Base-by-base conservation (phyloP, 2,888 invertebrate genomes). In the Ormyrus thymus region DNA sequence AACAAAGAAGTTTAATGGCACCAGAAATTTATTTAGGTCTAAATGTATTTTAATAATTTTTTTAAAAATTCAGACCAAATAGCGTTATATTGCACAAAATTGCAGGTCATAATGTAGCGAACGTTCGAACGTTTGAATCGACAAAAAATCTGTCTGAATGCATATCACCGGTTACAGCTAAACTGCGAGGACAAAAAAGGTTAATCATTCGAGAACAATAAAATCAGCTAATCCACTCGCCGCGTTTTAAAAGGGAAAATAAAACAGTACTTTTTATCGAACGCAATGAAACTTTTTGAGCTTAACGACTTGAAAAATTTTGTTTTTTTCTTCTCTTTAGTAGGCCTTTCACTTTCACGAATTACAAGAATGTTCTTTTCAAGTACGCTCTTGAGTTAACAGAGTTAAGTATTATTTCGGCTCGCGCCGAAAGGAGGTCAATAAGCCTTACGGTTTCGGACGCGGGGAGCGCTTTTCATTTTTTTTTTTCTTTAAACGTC, bases 401-500 rank as follows among this genome's bases (percentile, higher is more conserved):
- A 45, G 46, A 55, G n/a, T 61, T 51, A 29, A 68, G 75, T 61
- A 75, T 68, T 75, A 75, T 75, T 75, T 75, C 68, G 29, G 66
- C 68, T 75, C 11, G 5, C 59, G 11, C 10, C 13, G 46, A 75
- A 75, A 75, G 11, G 75, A 75, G 75, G 75, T 75, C 75, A 68
- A 59, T 75, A 46, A 68, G 68, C 55, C 59, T 29, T 61, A 61
- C 61, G 55, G 13, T 68, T 75, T 75, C 61, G 59, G 75, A 29
- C 29, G 29, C 9, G 45, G 53, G 46, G 45, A 29, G 29, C 15
- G 13, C 58, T 66, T 61, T 72, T 53, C 51, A 61, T 50, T 71
- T 71, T 72, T 53, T 53, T 51, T 29, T 29, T 71, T 59, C 61
- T 71, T 51, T 59, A 59, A 70, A 7, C 48, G 29, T 6, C 10